Evolutionary conservation across 1,140 invertebrate species (phyloP), one percentile per base, ranked within the genome.

Genomic region (Meloidogyne hapla): DNA sequence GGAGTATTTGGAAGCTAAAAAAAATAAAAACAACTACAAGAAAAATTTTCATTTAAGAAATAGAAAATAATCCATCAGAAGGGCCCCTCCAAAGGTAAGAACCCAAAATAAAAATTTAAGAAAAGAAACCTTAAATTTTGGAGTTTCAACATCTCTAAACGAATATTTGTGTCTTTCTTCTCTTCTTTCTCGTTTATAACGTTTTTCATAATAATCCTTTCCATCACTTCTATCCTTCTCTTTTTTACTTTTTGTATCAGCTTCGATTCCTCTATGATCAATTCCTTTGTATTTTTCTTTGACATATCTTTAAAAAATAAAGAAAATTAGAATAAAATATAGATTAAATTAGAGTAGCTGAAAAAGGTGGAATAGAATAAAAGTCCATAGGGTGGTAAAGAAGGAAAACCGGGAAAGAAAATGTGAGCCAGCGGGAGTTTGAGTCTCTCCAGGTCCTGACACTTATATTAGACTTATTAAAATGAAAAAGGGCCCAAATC

Each of bases 221-320:
- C 83, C 62, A 80, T 86, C 63, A 84, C 74, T 48, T 70, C 77
- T 77, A 62, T 62, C 42, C 6, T 68, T 63, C 26, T 78, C 65
- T 33, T 72, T n/a, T 67, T 73, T 76, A 21, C 77, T 61, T 74
- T 71, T 68, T 28, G 80, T 77, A 42, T 77, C 78, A 38, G 80
- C 80, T 21, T 33, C 80, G 15, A 80, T 81, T 12, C 79, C 78
- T 12, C 81, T 38, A 10, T 83, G 79, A 45, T 82, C 81, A 28
- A 81, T 76, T 48, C 68, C 88, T 23, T 82, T 64, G 21, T 79
- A 65, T 64, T 92, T 91, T 88, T 72, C 94, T 89, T 84, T 94
- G 94, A 87, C 93, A 91, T 79, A 93, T 90, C 71, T 56, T 77
- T 75, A 72, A 56, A 79, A 8, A 77, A 38, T 9, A 26, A 38